Conservation (phyloP, 2,797 vertebrate genomes). For the Otus scops region DNA sequence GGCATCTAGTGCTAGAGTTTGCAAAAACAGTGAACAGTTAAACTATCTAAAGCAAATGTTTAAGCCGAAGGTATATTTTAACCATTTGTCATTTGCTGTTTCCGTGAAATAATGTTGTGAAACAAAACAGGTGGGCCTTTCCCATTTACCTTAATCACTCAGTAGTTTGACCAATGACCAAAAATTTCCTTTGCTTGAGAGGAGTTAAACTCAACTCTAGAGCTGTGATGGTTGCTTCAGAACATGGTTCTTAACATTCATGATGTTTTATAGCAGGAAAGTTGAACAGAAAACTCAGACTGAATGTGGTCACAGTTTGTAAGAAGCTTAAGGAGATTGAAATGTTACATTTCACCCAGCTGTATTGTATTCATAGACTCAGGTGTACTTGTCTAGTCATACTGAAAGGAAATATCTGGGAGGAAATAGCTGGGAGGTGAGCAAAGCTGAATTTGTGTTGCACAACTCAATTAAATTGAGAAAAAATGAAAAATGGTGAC, state of each 20-base stretch:
- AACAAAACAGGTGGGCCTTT: neutral
- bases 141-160: neutral
- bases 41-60: neutral
- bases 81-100: neutral
- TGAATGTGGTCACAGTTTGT: neutral
- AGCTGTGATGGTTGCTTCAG: neutral
- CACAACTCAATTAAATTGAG: neutral
- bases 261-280: neutral
- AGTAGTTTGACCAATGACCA: neutral
- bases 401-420: neutral
- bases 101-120: neutral
- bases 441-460: neutral
- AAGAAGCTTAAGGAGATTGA: neutral
- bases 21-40: neutral
- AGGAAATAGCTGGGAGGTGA: neutral
- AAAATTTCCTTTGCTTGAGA: neutral
- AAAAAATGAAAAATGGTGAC: neutral
- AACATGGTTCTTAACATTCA: neutral
- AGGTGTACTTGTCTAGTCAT: neutral
- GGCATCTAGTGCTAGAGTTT: neutral
- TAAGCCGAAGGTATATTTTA: neutral
- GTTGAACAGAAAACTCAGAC: neutral
- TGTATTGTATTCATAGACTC: neutral
- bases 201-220: neutral
- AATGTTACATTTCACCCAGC: neutral